Evolutionary conservation across 1,140 invertebrate species (phyloP).

Genomic region (Drosophila bocqueti): DNA sequence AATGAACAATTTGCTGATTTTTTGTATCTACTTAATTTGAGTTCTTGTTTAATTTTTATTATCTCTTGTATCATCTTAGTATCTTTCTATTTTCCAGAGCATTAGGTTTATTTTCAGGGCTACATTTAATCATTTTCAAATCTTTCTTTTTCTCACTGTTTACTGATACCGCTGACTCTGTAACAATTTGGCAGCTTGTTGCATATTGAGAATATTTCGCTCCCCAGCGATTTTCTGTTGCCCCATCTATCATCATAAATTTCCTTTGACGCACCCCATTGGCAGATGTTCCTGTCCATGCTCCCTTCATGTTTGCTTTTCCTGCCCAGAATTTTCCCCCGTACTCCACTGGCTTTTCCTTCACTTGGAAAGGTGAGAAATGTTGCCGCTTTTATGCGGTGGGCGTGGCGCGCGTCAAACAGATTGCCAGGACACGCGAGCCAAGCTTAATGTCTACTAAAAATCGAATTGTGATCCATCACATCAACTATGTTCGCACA

Average conservation of each 20-base stretch:
- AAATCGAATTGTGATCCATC: constrained; percentile 82
- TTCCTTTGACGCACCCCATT: constrained; percentile 42
- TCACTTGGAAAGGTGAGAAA: constrained; percentile 14
- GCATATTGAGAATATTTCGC: constrained; percentile 45
- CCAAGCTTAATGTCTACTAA: constrained; percentile 81
- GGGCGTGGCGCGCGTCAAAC: constrained; percentile 54
- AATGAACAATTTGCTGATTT: background rate
- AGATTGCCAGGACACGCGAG: constrained; percentile 64
- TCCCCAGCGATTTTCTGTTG: constrained; percentile 4
- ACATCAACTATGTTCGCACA: constrained; percentile 71
- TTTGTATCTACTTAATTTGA: background rate
- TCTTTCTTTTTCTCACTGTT: background rate
- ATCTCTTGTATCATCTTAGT: too few relatives aligned
- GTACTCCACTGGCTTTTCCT: background rate
- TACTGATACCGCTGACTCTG: constrained; percentile 11
- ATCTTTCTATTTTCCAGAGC: too few relatives aligned
- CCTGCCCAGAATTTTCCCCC: constrained; percentile 4
- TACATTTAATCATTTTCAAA: background rate
- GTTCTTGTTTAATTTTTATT: too few relatives aligned
- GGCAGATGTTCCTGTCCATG: constrained; percentile 52
- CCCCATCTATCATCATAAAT: constrained; percentile 52
- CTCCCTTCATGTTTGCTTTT: constrained; percentile 45
- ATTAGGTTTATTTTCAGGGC: too few relatives aligned
- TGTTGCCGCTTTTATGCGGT: constrained; percentile 38
- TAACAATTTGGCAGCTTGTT: constrained; percentile 68